Percentiles rank a stretch among this genome's conserved stretches.
phyloP scores from a whole-genome alignment of 2,113 vertebrate species.

The Petrocephalus microphthalmus region DNA sequence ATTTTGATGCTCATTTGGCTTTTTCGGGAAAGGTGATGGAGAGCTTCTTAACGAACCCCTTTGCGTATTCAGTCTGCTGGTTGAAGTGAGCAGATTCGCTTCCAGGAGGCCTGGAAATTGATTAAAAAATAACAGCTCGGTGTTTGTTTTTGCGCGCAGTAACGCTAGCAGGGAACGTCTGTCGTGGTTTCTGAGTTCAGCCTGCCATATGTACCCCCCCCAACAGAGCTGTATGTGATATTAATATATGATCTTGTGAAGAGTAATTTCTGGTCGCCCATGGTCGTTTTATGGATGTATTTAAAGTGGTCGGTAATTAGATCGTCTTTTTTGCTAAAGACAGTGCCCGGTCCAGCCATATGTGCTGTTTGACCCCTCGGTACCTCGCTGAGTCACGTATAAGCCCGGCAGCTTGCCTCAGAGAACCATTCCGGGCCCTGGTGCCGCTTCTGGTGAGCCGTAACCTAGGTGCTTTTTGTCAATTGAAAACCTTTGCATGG shows the following conservation, averaged over 20 bases:
- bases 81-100: not conserved
- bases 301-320: not conserved
- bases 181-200: not conserved
- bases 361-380: not conserved
- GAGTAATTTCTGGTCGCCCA: not conserved
- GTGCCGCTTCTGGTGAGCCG: not conserved
- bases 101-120: not conserved
- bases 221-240: not conserved
- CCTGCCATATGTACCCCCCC: not conserved
- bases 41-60: not conserved
- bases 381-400: not conserved
- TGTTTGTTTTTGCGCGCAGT: not conserved
- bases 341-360: not conserved
- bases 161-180: not conserved
- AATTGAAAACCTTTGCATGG: slow-evolving; percentile 31
- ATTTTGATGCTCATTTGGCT: not conserved
- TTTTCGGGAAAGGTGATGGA: not conserved
- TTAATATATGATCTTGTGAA: not conserved
- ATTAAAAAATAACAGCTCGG: slow-evolving; percentile 8
- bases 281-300: not conserved
- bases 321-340: not conserved
- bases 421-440: not conserved
- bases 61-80: not conserved
- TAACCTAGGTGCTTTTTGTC: slow-evolving; percentile 7
- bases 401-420: not conserved